Percentiles rank a stretch among this genome's conserved stretches.
These are phyloP conservation scores for Hirtodrosophila confusa DNA, from an alignment of 2,888 invertebrate genomes.

Conservation along the genomic window DNA sequence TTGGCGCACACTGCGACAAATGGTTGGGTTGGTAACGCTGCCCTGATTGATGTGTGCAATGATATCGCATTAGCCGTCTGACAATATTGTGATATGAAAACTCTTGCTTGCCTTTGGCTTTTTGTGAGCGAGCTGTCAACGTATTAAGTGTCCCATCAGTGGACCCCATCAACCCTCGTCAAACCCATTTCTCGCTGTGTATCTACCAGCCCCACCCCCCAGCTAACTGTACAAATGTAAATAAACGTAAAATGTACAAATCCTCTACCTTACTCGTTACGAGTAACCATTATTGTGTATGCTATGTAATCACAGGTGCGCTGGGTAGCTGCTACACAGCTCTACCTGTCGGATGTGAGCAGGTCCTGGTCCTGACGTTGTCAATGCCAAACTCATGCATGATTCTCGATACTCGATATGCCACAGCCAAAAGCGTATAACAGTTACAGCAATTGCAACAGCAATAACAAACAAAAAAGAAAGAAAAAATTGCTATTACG, in stretches of 20 bases:
- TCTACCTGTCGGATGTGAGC: constrained; percentile 28
- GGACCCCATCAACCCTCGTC: constrained; percentile 37
- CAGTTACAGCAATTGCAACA: constrained; percentile 49
- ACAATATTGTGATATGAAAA: constrained; percentile 28
- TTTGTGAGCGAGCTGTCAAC: constrained; percentile 22
- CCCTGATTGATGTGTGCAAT: constrained; percentile 43
- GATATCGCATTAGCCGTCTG: constrained; percentile 29
- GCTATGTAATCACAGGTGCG: constrained; percentile 54
- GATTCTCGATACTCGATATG: constrained; percentile 67
- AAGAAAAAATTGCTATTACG: constrained; percentile 24
- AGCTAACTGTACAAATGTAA: constrained; percentile 57
- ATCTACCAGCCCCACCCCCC: not conserved
- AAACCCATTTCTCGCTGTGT: constrained; percentile 45
- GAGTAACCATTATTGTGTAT: constrained; percentile 25
- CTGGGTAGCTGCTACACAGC: not conserved
- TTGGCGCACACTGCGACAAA: constrained; percentile 43
- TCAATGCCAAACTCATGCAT: constrained; percentile 72
- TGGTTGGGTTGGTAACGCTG: constrained; percentile 1
- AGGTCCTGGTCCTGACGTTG: constrained; percentile 54
- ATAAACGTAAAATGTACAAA: constrained; percentile 64
- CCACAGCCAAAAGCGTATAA: constrained; percentile 58
- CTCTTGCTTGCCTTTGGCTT: constrained; percentile 18
- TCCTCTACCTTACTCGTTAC: constrained; percentile 14
- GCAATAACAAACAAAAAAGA: constrained; percentile 11
- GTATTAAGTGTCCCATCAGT: constrained; percentile 15